These are phyloP conservation scores for Pristionchus entomophagus DNA, from an alignment of 2,888 invertebrate genomes.

Conservation along the genomic window DNA sequence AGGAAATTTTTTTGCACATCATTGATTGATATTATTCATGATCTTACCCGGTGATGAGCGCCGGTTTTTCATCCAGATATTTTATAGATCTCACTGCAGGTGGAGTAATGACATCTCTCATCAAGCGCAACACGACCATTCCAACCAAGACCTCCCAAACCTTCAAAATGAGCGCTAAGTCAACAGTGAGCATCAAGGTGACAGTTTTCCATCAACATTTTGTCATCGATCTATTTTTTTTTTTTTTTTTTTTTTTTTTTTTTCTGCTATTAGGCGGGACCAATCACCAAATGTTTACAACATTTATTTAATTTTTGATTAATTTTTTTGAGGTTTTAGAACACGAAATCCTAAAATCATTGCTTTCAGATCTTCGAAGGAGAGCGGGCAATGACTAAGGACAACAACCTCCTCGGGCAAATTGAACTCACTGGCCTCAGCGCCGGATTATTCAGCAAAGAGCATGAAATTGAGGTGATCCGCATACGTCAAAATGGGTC, in stretches of 20 bases:
- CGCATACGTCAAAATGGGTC: too few relatives aligned
- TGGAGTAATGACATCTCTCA: slow-evolving; percentile 93
- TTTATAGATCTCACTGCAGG: slow-evolving; percentile 85
- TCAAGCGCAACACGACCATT: slow-evolving; percentile 82
- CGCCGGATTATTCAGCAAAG: too few relatives aligned
- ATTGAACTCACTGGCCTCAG: slow-evolving; percentile 97
- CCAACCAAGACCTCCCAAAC: slow-evolving; percentile 76
- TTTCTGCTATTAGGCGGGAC: slow-evolving; percentile 86
- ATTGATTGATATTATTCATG: too few relatives aligned
- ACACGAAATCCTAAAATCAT: not conserved
- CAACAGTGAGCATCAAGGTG: not conserved
- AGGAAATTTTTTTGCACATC: too few relatives aligned
- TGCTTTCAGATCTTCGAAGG: slow-evolving; percentile 77
- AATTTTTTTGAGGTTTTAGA: not conserved
- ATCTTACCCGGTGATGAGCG: too few relatives aligned
- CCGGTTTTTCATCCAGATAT: too few relatives aligned
- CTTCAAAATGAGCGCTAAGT: slow-evolving; percentile 91
- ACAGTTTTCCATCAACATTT: not conserved
- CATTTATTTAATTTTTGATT: too few relatives aligned
- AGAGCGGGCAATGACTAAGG: slow-evolving; percentile 87
- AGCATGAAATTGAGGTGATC: slow-evolving; percentile 80
- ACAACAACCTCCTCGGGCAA: slow-evolving; percentile 92
- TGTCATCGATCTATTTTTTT: too few relatives aligned
- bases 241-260: not conserved
- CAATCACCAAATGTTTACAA: too few relatives aligned